Evolutionary conservation across 2,888 invertebrate genomes (phyloP), one percentile per base, ranked within the genome.

Genomic region (Tanytarsus gracilentus): DNA sequence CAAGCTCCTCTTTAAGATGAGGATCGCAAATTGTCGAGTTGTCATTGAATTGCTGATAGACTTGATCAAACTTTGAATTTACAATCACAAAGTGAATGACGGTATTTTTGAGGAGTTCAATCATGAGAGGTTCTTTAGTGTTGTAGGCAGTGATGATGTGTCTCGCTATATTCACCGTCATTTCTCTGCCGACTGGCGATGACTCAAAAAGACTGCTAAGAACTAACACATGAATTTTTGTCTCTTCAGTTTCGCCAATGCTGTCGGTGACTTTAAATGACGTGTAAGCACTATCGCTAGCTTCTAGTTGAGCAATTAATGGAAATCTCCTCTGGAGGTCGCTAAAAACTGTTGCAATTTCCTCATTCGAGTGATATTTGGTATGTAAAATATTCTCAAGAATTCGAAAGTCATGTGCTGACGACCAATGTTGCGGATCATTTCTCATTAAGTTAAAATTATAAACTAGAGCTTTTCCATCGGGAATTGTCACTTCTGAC

Each of bases 401-500:
- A 2, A 82, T 77, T 60, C 86, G 77, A 77, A 84, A 85, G 73
- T 90, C 90, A 69, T 89, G 85, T 0, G 85, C 86, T 5, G 85
- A 85, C 0, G 87, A 83, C 93, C 93, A 94, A 69, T 88, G 85
- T 64, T 83, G 79, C 0, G 86, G 84, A 70, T 88, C 86, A 68
- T 87, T 83, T n/a, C 83, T 79, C 80, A 86, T 84, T 48, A 95
- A 75, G 0, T 85, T 86, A 66, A 93, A 85, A 74, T 93, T 88
- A 63, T 84, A 76, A 59, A 81, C 77, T 44, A 82, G 70, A 0
- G 80, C 78, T 0, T 72, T 71, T 1, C 68, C 69, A 4, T 69
- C 68, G 0, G 83, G 81, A 0, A 90, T 79, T 0, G 74, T 77
- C 7, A 89, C 79, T 64, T 75, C 75, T 63, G 80, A 77, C 0